Conservation (phyloP, 2,888 invertebrate genomes). For the Drosophila anomalipes region DNA sequence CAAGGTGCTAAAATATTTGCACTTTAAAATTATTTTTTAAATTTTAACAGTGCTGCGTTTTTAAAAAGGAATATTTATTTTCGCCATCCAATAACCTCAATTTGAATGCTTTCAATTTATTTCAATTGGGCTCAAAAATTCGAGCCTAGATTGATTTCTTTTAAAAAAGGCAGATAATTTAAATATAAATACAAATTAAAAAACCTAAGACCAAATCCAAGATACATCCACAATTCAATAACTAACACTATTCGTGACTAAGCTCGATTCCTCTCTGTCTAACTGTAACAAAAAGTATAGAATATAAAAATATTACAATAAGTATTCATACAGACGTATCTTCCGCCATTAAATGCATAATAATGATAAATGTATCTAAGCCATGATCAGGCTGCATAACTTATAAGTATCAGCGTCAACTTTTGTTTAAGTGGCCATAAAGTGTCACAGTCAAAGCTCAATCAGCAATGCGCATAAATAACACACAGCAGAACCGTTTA, state of each 20-base stretch:
- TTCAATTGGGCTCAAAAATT: neutral
- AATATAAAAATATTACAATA: neutral
- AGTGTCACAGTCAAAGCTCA: slow-evolving; percentile 66
- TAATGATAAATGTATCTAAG: slow-evolving; percentile 25
- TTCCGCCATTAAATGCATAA: neutral
- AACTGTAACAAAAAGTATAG: neutral
- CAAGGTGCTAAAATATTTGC: slow-evolving; percentile 8
- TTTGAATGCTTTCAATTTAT: neutral
- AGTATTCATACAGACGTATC: neutral
- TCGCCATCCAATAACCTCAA: neutral
- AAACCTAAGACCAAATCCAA: neutral
- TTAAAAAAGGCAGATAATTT: neutral
- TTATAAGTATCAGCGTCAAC: slow-evolving; percentile 14
- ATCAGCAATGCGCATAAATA: slow-evolving; percentile 58
- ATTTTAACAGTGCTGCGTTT: neutral
- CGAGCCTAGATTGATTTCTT: neutral
- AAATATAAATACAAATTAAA: neutral
- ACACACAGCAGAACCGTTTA: slow-evolving; percentile 20
- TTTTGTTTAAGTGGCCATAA: slow-evolving; percentile 16
- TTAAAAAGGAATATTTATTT: neutral
- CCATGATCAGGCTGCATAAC: slow-evolving; percentile 25
- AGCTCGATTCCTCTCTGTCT: neutral
- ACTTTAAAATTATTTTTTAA: neutral
- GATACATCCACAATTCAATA: neutral
- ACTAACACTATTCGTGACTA: neutral